A percentile compares a stretch with the other conserved stretches of the same genome.
These are phyloP conservation scores for Aphrophora alni DNA, from an alignment of 2,888 invertebrate species.

Conservation along the genomic window DNA sequence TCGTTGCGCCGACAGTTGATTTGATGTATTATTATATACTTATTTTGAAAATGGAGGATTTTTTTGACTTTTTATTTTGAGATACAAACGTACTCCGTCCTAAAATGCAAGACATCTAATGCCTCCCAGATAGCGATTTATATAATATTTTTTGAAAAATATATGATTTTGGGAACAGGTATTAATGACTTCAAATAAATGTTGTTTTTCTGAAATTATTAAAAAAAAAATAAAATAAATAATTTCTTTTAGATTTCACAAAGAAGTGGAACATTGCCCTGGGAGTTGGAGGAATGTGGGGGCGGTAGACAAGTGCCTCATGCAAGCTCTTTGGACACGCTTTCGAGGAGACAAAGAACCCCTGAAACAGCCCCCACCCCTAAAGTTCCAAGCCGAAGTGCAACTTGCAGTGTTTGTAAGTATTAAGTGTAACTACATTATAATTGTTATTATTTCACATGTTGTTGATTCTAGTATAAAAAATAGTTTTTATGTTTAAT, in stretches of 20 bases:
- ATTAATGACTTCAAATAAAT: no score
- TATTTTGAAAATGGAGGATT: no score
- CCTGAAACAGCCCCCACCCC: slow-evolving; percentile 54
- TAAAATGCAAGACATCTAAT: no score
- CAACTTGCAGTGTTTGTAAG: slow-evolving; percentile 67
- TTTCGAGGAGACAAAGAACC: slow-evolving; percentile 60
- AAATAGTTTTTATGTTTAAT: not conserved
- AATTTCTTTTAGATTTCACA: slow-evolving; percentile 55
- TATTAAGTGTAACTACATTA: slow-evolving; percentile 43
- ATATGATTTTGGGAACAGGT: no score
- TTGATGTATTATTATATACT: no score
- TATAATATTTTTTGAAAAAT: no score
- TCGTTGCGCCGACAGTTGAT: no score
- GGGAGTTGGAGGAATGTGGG: slow-evolving; percentile 55
- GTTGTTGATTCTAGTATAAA: not conserved
- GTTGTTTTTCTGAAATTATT: no score
- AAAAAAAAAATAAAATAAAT: no score
- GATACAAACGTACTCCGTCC: no score
- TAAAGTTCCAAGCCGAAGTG: slow-evolving; percentile 59
- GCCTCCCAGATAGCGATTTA: no score
- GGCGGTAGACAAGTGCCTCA: slow-evolving; percentile 57
- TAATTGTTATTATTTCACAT: not conserved
- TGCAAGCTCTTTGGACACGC: slow-evolving; percentile 66
- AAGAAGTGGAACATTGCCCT: slow-evolving; percentile 54
- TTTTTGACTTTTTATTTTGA: no score